Percentiles rank a stretch among this genome's conserved stretches.
phyloP scores from a whole-genome alignment of 1,140 invertebrate genomes.

The Solenopsis invicta region DNA sequence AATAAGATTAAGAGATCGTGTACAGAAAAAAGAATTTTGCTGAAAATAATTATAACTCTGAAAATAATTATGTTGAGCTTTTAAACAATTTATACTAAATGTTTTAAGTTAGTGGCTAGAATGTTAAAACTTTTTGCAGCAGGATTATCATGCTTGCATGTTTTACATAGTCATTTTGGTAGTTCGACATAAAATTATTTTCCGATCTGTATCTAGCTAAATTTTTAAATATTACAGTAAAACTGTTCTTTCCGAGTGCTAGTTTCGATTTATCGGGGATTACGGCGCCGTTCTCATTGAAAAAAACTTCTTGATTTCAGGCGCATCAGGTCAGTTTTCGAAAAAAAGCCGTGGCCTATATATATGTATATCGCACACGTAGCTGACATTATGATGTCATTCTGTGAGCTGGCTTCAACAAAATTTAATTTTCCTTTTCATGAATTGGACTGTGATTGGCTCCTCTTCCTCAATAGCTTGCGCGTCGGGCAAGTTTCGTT shows the following conservation, averaged over 20 bases:
- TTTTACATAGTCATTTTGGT: too few species aligned
- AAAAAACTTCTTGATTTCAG: constrained; percentile 39
- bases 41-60: too few species aligned
- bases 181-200: too few species aligned
- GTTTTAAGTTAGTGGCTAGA: too few species aligned
- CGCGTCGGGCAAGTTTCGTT: constrained; percentile 63
- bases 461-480: constrained; percentile 27
- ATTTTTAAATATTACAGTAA: too few species aligned
- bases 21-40: too few species aligned
- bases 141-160: too few species aligned
- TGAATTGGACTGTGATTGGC: constrained; percentile 77
- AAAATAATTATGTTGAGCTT: too few species aligned
- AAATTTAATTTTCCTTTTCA: constrained; percentile 76
- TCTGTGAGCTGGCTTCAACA: constrained; percentile 42
- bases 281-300: neutral
- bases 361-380: constrained; percentile 49
- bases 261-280: constrained; percentile 24
- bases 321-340: constrained; percentile 17
- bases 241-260: too few species aligned
- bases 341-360: constrained; percentile 31
- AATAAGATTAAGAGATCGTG: neutral
- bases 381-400: constrained; percentile 51
- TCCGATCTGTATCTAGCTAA: too few species aligned
- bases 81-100: too few species aligned
- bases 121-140: too few species aligned